Evolutionary conservation across 2,113 vertebrate species (phyloP), one percentile per base, ranked within the genome.

Genomic region (Phyllostomus discolor): DNA sequence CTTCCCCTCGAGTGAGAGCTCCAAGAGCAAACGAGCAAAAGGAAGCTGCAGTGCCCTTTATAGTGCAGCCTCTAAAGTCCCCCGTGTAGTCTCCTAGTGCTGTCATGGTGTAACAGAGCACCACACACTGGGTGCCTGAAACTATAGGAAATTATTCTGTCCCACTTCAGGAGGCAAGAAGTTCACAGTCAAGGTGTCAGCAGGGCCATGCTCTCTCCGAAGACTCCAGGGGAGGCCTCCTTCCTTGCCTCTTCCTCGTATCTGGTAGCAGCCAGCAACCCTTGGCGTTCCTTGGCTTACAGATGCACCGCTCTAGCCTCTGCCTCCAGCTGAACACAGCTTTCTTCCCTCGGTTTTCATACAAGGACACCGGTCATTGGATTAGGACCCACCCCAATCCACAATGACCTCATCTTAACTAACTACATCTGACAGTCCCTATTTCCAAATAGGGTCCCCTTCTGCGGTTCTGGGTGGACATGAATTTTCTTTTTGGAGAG

Each of bases 1-100:
- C 4, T 35, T 80, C 20, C 19, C 10, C 50, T 76, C 9, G 16
- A 87, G 79, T 28, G 20, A 67, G 46, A 85, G 11, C 50, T 24
- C 54, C 12, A 16, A 43, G 35, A 59, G 11, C 84, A 67, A 59
- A 7, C 4, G 31, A 67, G 22, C 26, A 52, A 7, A 48, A 92
- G 59, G 46, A 89, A 78, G 9, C 12, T 2, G 2, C 7, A 5
- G 22, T 8, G 41, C 20, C 79, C 76, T 95, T 28, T 54, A 22
- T 10, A 35, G 31, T 0, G 0, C 7, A 52, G 8, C 31, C 31
- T 73, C 26, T 17, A 6, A 73, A 48, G 15, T 19, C 22, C 26
- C 0, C 28, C 26, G 0, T 22, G 24, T 20, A 11, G 20, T 28
- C 33, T 81, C 20, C 87, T 33, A 50, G 46, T 15, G 11, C 5